Conservation (phyloP, 2,797 vertebrate species). For the Bryconaethiops microstoma region DNA sequence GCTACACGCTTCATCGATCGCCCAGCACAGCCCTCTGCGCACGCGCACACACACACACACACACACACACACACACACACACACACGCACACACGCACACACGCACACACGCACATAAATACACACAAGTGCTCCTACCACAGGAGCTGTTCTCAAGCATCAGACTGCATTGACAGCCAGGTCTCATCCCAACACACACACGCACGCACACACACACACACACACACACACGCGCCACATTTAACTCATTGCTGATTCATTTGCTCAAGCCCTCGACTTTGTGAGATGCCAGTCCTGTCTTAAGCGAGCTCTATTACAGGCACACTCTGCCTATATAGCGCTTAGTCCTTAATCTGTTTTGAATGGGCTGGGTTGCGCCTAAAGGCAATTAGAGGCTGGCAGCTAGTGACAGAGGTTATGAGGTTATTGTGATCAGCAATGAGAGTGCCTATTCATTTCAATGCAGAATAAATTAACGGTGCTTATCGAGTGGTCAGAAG, state of each 20-base stretch:
- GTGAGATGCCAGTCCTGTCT: constrained; percentile 39
- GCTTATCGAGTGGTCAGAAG: constrained; percentile 69
- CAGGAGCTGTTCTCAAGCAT: constrained; percentile 15
- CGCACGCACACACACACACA: background rate
- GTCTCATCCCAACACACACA: constrained; percentile 2
- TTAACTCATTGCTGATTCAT: constrained; percentile 43
- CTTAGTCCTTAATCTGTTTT: constrained; percentile 45
- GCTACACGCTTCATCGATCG: constrained; percentile 38
- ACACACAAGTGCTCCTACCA: constrained; percentile 8
- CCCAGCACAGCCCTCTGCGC: background rate
- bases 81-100: no score
- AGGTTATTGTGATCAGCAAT: constrained; percentile 68
- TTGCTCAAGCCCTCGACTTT: constrained; percentile 40
- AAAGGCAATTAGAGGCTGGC: constrained; percentile 52
- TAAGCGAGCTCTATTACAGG: constrained; percentile 44
- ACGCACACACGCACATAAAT: background rate
- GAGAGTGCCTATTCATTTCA: constrained; percentile 68
- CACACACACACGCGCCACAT: background rate
- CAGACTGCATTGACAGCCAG: constrained; percentile 46
- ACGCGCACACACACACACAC: background rate
- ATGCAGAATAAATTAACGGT: constrained; percentile 71
- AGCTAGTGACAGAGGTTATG: constrained; percentile 39
- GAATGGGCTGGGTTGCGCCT: constrained; percentile 19
- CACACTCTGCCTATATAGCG: constrained; percentile 42
- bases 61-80: no score